Base-by-base conservation (phyloP, 2,797 vertebrate species). In the Taeniopygia guttata region DNA sequence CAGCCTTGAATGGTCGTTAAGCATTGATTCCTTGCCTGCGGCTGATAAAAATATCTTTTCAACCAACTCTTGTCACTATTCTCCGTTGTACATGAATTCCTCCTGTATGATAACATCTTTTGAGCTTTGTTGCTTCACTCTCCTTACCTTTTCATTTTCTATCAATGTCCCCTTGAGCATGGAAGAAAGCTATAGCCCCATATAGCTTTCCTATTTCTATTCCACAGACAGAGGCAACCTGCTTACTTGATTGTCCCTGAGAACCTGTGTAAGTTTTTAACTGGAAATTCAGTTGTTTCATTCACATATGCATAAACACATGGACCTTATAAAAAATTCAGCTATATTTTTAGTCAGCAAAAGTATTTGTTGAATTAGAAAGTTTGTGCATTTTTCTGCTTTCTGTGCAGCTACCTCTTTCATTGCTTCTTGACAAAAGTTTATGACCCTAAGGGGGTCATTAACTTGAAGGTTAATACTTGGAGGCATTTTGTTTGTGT, bases 11-110 rank as follows among this genome's bases (percentile, higher is more conserved):
- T 0, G 1, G 32, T 63, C 87, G 43, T 75, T 85, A 90, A 34
- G 20, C 58, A 84, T 66, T 48, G 42, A 83, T 84, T 89, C 34
- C 34, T 85, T 87, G 16, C 17, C 38, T 62, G 5, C 19, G 94
- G 49, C 43, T 74, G 76, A 76, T 58, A 86, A 91, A 94, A 94
- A 60, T 82, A 74, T 32, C 12, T 68, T 94, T 94, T 92, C 69
- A 81, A 58, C 27, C 40, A 77, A 38, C 36, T 68, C 7, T 60
- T 90, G 55, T 80, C 46, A 59, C 70, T 79, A 69, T 82, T 91
- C 43, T 58, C 40, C 34, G 18, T n/a, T 68, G 34, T 43, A 68
- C 46, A 75, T 68, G 42, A 94, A 85, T 81, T 82, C 38, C 7
- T 77, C 17, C 55, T 78, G 40, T 43, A 75, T 26, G 25, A 66